These are phyloP conservation scores for Phoxinus dragarum DNA, from an alignment of 2,797 vertebrate genomes.

Conservation along the genomic window DNA sequence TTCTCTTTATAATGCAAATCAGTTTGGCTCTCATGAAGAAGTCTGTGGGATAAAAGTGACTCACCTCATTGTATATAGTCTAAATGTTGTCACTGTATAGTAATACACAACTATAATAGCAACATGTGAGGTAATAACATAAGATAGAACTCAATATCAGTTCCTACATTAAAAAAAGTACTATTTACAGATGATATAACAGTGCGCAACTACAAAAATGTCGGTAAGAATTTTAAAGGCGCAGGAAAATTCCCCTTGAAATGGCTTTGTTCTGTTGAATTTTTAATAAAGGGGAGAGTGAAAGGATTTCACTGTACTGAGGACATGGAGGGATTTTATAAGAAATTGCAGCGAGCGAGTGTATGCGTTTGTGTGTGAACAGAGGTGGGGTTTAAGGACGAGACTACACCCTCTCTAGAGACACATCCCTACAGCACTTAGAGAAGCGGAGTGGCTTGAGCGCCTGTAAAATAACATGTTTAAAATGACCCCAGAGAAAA, in stretches of 20 bases:
- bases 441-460: slow-evolving; percentile 11
- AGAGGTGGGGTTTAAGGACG: slow-evolving; percentile 9
- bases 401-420: slow-evolving; percentile 12
- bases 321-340: slow-evolving; percentile 35
- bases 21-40: slow-evolving; percentile 30
- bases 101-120: neutral
- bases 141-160: neutral
- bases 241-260: slow-evolving; percentile 42
- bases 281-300: slow-evolving; percentile 42
- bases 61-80: neutral
- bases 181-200: neutral
- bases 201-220: neutral
- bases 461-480: slow-evolving; percentile 33
- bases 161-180: neutral
- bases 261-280: slow-evolving; percentile 39
- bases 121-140: neutral
- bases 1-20: slow-evolving; percentile 36
- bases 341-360: slow-evolving; percentile 1
- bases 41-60: slow-evolving; percentile 8
- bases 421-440: slow-evolving; percentile 30
- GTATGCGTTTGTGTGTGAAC: slow-evolving; percentile 19
- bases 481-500: slow-evolving; percentile 39
- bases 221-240: slow-evolving; percentile 5
- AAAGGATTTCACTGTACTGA: slow-evolving; percentile 46
- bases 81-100: neutral